Percentiles rank a stretch among this genome's conserved stretches.
These are phyloP conservation scores for Pammene fasciana DNA, from an alignment of 2,888 invertebrate genomes.

Conservation along the genomic window DNA sequence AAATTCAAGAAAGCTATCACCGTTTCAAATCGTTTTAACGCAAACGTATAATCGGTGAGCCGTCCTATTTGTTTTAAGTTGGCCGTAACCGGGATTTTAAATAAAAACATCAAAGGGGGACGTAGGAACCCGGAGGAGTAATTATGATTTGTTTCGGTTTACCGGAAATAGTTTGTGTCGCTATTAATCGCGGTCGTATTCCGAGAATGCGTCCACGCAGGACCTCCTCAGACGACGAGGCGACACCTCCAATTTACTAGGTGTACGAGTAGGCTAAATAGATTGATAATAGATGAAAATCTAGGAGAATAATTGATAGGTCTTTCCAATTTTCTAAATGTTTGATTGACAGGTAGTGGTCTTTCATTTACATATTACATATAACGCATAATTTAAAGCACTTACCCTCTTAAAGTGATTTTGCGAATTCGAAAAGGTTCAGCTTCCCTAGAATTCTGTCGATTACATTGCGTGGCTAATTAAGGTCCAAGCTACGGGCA, in stretches of 20 bases:
- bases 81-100: conserved; percentile 77
- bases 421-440: no score
- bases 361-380: no score
- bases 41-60: conserved; percentile 79
- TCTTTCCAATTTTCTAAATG: no score
- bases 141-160: conserved; percentile 81
- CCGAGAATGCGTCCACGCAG: conserved; percentile 61
- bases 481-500: no score
- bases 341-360: no score
- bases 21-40: conserved; percentile 80
- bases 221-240: conserved; percentile 52
- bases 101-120: conserved; percentile 82
- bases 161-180: conserved; percentile 82
- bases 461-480: no score
- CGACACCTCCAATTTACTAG: conserved; percentile 38
- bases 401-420: no score
- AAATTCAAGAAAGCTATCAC: conserved; percentile 77
- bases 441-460: no score
- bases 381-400: no score
- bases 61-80: conserved; percentile 83
- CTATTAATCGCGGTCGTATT: conserved; percentile 75
- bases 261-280: background rate
- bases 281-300: background rate
- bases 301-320: no score
- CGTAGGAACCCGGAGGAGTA: conserved; percentile 78